A percentile compares a stretch with the other conserved stretches of the same genome.
Evolutionary conservation across 2,888 invertebrate genomes (phyloP).

Genomic region (Aleiodes leptofemur): DNA sequence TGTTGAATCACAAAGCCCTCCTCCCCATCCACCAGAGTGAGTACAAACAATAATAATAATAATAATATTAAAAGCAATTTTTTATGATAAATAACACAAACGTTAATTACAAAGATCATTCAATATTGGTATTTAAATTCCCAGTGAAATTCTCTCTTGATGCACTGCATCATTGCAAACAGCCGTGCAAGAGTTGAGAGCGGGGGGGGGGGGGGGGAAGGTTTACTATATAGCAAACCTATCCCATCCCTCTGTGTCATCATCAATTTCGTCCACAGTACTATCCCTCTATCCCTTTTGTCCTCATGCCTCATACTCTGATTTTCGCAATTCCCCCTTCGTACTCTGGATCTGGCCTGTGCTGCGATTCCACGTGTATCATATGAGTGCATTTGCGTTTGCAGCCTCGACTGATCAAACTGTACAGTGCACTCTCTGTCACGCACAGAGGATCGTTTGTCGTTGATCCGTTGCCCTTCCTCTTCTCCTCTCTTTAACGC

Average conservation of each 20-base stretch:
- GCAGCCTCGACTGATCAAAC: slow-evolving; percentile 52
- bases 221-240: slow-evolving; percentile 46
- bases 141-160: slow-evolving; percentile 48
- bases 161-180: slow-evolving; percentile 67
- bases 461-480: slow-evolving; percentile 46
- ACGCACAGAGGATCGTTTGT: slow-evolving; percentile 65
- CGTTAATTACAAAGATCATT: slow-evolving; percentile 26
- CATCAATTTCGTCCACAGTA: slow-evolving; percentile 54
- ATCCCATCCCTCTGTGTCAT: slow-evolving; percentile 57
- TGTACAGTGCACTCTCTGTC: slow-evolving; percentile 59
- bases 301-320: slow-evolving; percentile 45
- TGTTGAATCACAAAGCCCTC: background rate
- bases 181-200: slow-evolving; percentile 38
- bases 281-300: slow-evolving; percentile 39
- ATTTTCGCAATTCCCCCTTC: background rate
- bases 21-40: background rate
- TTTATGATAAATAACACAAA: slow-evolving; percentile 22
- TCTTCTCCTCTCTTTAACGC: slow-evolving; percentile 42
- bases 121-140: slow-evolving; percentile 35
- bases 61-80: slow-evolving; percentile 26
- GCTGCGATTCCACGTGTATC: slow-evolving; percentile 27
- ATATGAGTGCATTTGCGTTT: slow-evolving; percentile 41
- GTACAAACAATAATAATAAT: slow-evolving; percentile 1
- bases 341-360: background rate
- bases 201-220: too few relatives aligned